These are phyloP conservation scores for Lutjanus argentimaculatus DNA, from an alignment of 2,797 vertebrate genomes.

Conservation along the genomic window DNA sequence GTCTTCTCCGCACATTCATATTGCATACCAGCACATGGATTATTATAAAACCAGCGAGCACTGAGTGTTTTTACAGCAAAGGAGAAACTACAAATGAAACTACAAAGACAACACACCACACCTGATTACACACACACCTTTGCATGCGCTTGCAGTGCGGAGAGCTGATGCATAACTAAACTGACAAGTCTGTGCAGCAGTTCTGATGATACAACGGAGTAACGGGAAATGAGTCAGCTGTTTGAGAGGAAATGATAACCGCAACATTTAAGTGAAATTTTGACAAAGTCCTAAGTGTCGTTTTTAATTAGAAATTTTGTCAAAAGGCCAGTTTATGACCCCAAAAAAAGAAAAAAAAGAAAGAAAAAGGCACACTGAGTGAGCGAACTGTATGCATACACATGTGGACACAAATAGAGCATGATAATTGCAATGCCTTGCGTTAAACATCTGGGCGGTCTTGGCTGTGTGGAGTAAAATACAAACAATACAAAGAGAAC, in stretches of 20 bases:
- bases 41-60: slow-evolving; percentile 36
- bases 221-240: slow-evolving; percentile 71
- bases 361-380: neutral
- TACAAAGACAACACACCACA: slow-evolving; percentile 16
- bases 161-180: slow-evolving; percentile 43
- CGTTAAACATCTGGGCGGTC: slow-evolving; percentile 66
- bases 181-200: slow-evolving; percentile 26
- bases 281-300: too few species aligned
- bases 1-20: slow-evolving; percentile 50
- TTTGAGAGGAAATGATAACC: slow-evolving; percentile 30
- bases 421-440: slow-evolving; percentile 50
- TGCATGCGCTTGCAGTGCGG: slow-evolving; percentile 28
- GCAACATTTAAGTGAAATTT: slow-evolving; percentile 16
- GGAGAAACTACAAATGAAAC: slow-evolving; percentile 12
- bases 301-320: neutral
- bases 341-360: neutral
- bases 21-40: slow-evolving; percentile 71
- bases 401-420: slow-evolving; percentile 62
- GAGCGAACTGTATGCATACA: neutral
- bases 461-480: neutral
- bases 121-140: slow-evolving; percentile 18
- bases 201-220: slow-evolving; percentile 5
- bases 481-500: neutral
- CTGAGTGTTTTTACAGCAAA: slow-evolving; percentile 31
- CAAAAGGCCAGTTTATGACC: neutral